Evolutionary conservation across 2,888 invertebrate species (phyloP).

Genomic region (Pecten maximus): DNA sequence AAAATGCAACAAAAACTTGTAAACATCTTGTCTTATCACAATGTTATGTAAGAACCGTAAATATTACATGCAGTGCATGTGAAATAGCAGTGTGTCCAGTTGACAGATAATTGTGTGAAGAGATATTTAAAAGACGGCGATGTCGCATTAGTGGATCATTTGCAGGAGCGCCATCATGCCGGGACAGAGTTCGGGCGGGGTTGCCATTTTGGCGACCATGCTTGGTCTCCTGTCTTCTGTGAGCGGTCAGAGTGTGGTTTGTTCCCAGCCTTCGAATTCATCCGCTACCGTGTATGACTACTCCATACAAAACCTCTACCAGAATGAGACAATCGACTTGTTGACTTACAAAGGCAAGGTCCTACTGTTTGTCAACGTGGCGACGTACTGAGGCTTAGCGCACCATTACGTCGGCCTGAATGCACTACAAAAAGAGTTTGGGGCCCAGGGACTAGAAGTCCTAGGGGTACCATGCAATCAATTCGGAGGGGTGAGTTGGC

Average conservation of each 20-base stretch:
- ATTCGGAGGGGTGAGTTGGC: constrained; percentile 80
- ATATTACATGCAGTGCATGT: background rate
- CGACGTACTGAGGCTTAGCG: constrained; percentile 84
- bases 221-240: background rate
- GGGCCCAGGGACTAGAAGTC: constrained; percentile 77
- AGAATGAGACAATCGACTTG: constrained; percentile 59
- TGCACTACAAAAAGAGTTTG: constrained; percentile 82
- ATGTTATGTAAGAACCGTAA: background rate
- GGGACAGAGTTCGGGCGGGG: constrained; percentile 14
- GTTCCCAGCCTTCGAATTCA: constrained; percentile 42
- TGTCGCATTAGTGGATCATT: background rate
- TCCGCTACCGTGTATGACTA: constrained; percentile 60
- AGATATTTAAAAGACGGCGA: background rate
- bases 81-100: background rate
- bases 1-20: background rate
- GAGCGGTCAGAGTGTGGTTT: constrained; percentile 24
- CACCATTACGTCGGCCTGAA: constrained; percentile 83
- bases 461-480: constrained; percentile 84
- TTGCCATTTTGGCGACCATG: background rate
- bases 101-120: background rate
- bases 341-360: constrained; percentile 63
- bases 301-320: constrained; percentile 57
- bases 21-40: background rate
- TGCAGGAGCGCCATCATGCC: background rate
- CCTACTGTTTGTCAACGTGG: constrained; percentile 83